Evolutionary conservation across 2,888 invertebrate genomes (phyloP), one percentile per base, ranked within the genome.

Genomic region (Augochlorella aurata): DNA sequence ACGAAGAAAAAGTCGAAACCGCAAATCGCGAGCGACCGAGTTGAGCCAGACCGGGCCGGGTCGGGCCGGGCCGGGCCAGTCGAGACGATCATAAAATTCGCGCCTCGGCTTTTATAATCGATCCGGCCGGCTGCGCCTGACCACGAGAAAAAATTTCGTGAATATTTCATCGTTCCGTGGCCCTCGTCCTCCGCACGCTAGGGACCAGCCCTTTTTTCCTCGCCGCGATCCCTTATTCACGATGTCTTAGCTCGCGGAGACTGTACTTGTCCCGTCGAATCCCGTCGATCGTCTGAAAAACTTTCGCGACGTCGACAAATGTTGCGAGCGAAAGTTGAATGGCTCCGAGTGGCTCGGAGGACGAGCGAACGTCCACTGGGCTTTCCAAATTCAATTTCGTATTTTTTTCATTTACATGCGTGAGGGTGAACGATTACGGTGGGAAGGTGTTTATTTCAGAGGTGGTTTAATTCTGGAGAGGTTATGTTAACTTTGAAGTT

Each of bases 121-220:
- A 85, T 85, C 79, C 74, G 16, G 61, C 63, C 54, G 66, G n/a
- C 47, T 66, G 45, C 29, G 29, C 52, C 44, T 66, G 29, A 47
- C 47, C 68, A 61, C 21, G 67, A 21, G 24, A 74, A 82, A 77
- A 82, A 79, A 74, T 79, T 84, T 82, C 77, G 5, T 78, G 77
- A 85, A 84, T 85, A 84, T 85, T 85, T 85, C 80, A 80, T 85
- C 82, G 78, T 69, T 21, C 38, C 72, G 49, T 16, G 21, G 16
- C 73, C 75, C 44, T 21, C 52, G 8, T 16, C 18, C 45, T n/a
- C 18, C 45, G n/a, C 12, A 12, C 69, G 54, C 44, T 50, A 29
- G 14, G 45, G 68, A 47, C 52, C 54, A 16, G 8, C 24, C 24
- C 29, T n/a, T 68, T 79, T 71, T 63, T 69, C 8, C 38, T 18